A percentile compares a stretch with the other conserved stretches of the same genome.
phyloP scores from a whole-genome alignment of 2,113 vertebrate species.

The Phylloscopus whistleri region DNA sequence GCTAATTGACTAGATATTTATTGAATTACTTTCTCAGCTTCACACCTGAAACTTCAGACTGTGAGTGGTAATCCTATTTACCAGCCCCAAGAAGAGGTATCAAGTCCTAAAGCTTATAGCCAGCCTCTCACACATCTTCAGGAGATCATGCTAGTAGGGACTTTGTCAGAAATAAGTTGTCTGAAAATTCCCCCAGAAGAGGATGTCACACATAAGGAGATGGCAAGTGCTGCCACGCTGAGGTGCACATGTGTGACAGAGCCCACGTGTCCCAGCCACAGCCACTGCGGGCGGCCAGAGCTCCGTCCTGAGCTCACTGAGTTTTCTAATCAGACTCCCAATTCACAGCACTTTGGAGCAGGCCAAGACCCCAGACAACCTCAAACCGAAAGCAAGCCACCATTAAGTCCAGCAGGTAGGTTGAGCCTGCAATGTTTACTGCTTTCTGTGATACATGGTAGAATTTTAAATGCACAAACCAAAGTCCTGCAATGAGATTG shows the following conservation, averaged over 20 bases:
- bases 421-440: background rate
- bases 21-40: background rate
- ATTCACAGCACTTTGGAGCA: background rate
- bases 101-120: background rate
- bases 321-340: background rate
- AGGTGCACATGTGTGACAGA: accelerated
- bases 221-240: background rate
- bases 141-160: background rate
- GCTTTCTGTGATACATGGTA: background rate
- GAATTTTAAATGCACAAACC: background rate
- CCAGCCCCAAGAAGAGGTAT: background rate
- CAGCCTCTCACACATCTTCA: background rate
- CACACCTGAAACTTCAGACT: background rate
- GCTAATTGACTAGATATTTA: background rate
- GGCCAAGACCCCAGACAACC: background rate
- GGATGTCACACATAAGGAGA: background rate
- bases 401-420: background rate
- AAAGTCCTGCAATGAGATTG: background rate
- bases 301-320: background rate
- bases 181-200: background rate
- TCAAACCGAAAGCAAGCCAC: background rate
- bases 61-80: background rate
- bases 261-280: background rate
- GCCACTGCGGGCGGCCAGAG: accelerated
- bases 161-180: background rate